Percentiles rank a stretch among this genome's conserved stretches.
Evolutionary conservation across 2,797 vertebrate species (phyloP).

Genomic region (Anguilla anguilla): DNA sequence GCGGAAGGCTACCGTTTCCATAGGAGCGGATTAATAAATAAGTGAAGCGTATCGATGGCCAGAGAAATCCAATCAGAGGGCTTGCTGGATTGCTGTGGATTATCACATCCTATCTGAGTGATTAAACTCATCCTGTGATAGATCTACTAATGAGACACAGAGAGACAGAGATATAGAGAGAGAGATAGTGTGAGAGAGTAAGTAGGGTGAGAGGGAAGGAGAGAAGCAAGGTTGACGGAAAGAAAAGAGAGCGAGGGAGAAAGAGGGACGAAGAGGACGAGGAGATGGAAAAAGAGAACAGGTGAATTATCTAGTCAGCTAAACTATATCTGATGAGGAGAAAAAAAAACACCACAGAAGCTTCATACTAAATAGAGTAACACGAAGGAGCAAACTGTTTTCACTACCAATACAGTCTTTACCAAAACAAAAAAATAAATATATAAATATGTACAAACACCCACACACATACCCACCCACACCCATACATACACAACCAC

Average conservation of each 20-base stretch:
- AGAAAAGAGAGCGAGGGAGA: not conserved
- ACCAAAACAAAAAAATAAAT: too few relatives aligned
- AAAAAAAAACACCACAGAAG: not conserved
- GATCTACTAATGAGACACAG: not conserved
- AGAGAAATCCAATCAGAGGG: not conserved
- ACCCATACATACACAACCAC: conserved; percentile 24
- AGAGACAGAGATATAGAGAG: not conserved
- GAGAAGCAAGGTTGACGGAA: not conserved
- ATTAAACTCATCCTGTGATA: conserved; percentile 5
- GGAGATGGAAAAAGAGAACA: not conserved
- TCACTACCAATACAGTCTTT: not conserved
- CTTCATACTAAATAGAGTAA: not conserved
- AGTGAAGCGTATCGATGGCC: not conserved
- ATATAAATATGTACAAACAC: too few relatives aligned
- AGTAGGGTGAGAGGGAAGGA: not conserved
- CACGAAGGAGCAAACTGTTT: too few relatives aligned
- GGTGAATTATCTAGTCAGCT: not conserved
- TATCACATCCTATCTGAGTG: conserved; percentile 1
- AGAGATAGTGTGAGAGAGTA: not conserved
- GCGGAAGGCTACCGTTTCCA: not conserved
- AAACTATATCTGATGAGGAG: not conserved
- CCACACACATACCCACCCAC: too few relatives aligned
- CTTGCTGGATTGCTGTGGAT: not conserved
- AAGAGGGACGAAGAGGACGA: too few relatives aligned
- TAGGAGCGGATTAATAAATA: not conserved